Conservation (phyloP, 2,797 vertebrate genomes). For the Anomalospiza imberbis region DNA sequence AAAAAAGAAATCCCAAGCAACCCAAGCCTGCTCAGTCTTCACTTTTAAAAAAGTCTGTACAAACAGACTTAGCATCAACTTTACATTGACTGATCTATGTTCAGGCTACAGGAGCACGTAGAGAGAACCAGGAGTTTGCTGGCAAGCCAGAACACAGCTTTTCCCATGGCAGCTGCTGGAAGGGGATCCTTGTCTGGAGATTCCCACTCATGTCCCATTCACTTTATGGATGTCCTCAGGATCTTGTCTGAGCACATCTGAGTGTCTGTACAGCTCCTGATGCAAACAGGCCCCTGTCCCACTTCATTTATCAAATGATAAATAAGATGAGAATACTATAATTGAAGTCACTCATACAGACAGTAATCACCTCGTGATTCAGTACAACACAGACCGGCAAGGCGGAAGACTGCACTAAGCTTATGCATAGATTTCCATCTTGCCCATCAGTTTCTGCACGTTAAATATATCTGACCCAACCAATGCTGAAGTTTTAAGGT, state of each 20-base stretch:
- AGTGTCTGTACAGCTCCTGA: conserved; percentile 28
- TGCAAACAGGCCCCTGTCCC: fast-evolving
- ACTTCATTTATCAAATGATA: conserved; percentile 44
- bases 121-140: neutral
- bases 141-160: neutral
- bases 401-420: conserved; percentile 8
- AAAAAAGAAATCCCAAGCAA: neutral
- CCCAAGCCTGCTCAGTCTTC: neutral
- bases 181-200: neutral
- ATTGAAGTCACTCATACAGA: conserved; percentile 25
- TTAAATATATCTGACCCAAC: conserved; percentile 19
- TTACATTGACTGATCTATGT: neutral
- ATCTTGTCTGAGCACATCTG: neutral
- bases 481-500: conserved; percentile 36
- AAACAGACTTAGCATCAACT: neutral
- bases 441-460: neutral
- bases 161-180: neutral
- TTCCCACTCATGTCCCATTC: neutral
- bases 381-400: neutral
- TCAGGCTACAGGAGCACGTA: neutral
- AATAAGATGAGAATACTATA: conserved; percentile 14
- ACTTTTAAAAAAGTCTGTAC: neutral
- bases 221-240: neutral
- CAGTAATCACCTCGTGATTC: conserved; percentile 24
- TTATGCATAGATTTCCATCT: conserved; percentile 41